These are phyloP conservation scores for Halictus ligatus DNA, from an alignment of 2,888 invertebrate species.

Conservation along the genomic window DNA sequence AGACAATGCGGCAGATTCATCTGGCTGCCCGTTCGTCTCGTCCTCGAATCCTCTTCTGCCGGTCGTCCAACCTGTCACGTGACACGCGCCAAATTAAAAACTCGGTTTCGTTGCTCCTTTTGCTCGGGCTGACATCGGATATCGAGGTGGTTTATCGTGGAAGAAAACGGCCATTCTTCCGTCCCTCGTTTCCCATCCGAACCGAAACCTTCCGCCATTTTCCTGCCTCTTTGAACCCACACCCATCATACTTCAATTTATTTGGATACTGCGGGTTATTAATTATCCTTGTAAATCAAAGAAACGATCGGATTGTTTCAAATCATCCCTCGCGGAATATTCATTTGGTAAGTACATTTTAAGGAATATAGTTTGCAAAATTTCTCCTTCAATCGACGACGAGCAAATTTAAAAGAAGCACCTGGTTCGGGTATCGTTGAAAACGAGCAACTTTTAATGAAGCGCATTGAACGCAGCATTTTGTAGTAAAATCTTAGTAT, in stretches of 20 bases:
- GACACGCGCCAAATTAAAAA: constrained; percentile 82
- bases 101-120: constrained; percentile 74
- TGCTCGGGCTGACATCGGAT: constrained; percentile 68
- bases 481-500: background rate
- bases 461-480: background rate
- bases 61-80: constrained; percentile 71
- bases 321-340: no score
- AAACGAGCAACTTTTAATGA: background rate
- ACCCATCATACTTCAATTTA: background rate
- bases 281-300: no score
- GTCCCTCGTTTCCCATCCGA: background rate
- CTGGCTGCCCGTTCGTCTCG: constrained; percentile 75
- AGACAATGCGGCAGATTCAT: constrained; percentile 83
- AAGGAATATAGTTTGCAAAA: no score
- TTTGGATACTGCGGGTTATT: background rate
- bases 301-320: no score
- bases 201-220: background rate
- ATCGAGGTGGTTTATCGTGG: constrained; percentile 77
- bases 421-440: no score
- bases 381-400: no score
- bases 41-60: constrained; percentile 63
- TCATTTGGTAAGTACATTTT: no score
- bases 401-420: background rate
- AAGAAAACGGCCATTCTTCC: constrained; percentile 41
- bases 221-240: background rate